Percentiles rank a stretch among this genome's conserved stretches.
These are phyloP conservation scores for Excalfactoria chinensis DNA, from an alignment of 2,113 vertebrate species.

Conservation along the genomic window DNA sequence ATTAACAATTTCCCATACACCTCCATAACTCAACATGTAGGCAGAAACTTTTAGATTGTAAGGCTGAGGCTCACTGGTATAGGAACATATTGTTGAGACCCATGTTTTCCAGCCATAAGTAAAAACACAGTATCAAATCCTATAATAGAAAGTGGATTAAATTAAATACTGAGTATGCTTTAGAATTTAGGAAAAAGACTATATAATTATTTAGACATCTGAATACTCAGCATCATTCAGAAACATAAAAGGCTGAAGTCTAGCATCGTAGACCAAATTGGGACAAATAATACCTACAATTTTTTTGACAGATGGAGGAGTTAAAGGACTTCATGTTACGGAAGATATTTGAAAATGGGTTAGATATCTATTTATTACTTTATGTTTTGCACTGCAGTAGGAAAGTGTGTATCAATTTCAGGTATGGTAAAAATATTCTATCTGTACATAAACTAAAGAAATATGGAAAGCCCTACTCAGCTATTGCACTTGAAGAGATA, in stretches of 20 bases:
- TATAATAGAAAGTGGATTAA: neutral
- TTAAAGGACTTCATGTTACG: neutral
- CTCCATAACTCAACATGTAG: neutral
- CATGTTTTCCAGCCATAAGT: neutral
- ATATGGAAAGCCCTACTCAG: neutral
- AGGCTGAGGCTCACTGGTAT: neutral
- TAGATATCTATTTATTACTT: neutral
- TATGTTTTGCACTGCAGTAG: neutral
- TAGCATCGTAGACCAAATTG: neutral
- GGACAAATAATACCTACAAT: neutral
- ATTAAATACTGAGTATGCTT: neutral
- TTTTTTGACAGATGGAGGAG: neutral
- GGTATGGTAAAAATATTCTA: neutral
- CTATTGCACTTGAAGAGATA: neutral
- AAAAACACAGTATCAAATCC: neutral
- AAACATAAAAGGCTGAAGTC: neutral
- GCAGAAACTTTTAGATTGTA: neutral
- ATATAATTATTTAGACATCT: neutral
- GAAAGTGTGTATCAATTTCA: neutral
- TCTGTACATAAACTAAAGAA: neutral
- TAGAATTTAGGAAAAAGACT: fast-evolving
- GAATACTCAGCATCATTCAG: neutral
- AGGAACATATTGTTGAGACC: no score
- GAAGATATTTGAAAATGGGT: neutral
- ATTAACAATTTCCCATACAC: no score